Evolutionary conservation across 2,888 invertebrate species (phyloP), one percentile per base, ranked within the genome.

Genomic region (Hyppa rectilinea): DNA sequence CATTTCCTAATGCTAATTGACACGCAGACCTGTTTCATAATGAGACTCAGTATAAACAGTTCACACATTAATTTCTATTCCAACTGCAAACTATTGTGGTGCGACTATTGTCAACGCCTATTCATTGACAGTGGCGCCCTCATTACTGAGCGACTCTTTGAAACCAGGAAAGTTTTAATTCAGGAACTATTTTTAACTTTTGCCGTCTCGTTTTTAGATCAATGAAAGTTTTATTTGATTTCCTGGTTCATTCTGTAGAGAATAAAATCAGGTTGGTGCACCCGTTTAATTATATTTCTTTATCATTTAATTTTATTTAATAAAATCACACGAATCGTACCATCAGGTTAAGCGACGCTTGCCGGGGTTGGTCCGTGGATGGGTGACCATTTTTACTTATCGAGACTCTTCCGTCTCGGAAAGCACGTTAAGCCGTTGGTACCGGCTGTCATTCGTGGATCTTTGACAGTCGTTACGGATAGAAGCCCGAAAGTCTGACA

Each of bases 71-170:
- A 78, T 77, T 60, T 77, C 43, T 59, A 59, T 69, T 74, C 69
- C 17, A 43, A 20, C 12, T 80, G 69, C 40, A 45, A 67, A 29
- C 68, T 38, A 83, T 85, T 87, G 81, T 84, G 50, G 17, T 9
- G 34, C 20, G 29, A 45, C 73, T 55, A 87, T 87, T 87, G 83
- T 87, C 52, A 64, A 23, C 23, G 36, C n/a, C 71, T 61, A 73
- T 83, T 79, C 83, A 84, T 73, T 52, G 71, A 60, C 75, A 74
- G 69, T 71, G 49, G 34, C 43, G 38, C 63, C 59, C 78, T 49
- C 60, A 71, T 78, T 81, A 77, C 50, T 38, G 34, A 14, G 53
- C 26, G 45, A 53, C 49, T 59, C 47, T 66, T 69, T 78, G 59
- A 58, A 65, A 50, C 23, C 17, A 26, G 23, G 29, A 31, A 75